Base-by-base conservation (phyloP, 2,888 invertebrate species). In the Elegia similella region DNA sequence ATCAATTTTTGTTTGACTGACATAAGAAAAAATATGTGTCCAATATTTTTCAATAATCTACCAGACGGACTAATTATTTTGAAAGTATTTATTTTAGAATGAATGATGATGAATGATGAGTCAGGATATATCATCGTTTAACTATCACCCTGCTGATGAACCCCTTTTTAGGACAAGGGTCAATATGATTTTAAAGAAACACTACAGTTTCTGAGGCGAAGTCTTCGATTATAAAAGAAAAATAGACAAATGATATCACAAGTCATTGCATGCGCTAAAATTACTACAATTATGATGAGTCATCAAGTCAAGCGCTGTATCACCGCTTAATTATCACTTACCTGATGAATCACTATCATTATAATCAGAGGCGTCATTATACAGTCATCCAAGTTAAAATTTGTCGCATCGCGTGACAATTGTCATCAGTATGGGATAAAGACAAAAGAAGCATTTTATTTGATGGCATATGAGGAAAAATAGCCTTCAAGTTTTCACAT, bases 281-380 rank as follows among this genome's bases (percentile, higher is more conserved):
- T 46, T n/a, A 12, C 17, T 46, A 46, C 46, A 46, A 46, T 44
- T 44, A 44, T 44, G 17, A 29, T 46, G 46, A 46, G 23, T 46
- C 46, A 23, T 23, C 23, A 23, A 23, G 23, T 23, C 23, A 23
- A 5, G 23, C 23, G 43, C 43, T 46, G 46, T 46, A 46, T 46
- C 46, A 46, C 46, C 44, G 8, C 44, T 6, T 46, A 46, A 46
- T 46, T 46, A 46, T 46, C 46, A 17, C 46, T 23, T 29, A 15
- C 10, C 46, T 46, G 12, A 46, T 46, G 46, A 46, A 46, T 46
- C 46, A 46, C 23, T 10, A 46, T 17, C 17, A 29, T 46, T 23
- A 2, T 7, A 3, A 3, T 5, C 15, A 8, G 3, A 46, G 46
- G 10, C 46, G 23, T n/a, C 17, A 46, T 46, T 46, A 46, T 29